Evolutionary conservation across 2,888 invertebrate species (phyloP), one percentile per base, ranked within the genome.

Genomic region (Periphyllus acericola): DNA sequence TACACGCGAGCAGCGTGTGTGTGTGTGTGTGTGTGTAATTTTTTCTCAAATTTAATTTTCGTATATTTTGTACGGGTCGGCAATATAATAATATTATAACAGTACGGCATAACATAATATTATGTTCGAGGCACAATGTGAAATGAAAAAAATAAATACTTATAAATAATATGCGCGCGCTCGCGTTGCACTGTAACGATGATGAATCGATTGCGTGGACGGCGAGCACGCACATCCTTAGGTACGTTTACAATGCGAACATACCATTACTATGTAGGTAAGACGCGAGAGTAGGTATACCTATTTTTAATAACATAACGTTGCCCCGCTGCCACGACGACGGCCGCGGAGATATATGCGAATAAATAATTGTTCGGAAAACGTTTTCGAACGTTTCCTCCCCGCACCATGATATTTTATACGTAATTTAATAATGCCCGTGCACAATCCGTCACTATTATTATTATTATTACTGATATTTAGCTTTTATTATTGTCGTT

Each of bases 171-270:
- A 46, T 14, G 40, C 55, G 55, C 78, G 78, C 5, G 55, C 14
- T 29, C 68, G 34, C 36, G 21, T 29, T 4, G 55, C 25, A 8
- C 11, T 25, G 14, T 55, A 68, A 76, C 76, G 84, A 76, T 84
- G 84, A 84, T 84, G 84, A 84, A 84, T 84, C 66, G 84, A 84
- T 84, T 76, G 84, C 46, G 76, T 46, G 68, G n/a, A 84, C 32
- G 46, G 76, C 46, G n/a, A 25, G 14, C 75, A 83, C 60, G 29
- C 60, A 75, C 40, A 60, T 25, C 21, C 40, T 17, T 46, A 52
- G 6, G 17, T 34, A 72, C 5, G 9, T n/a, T 46, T 46, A n/a
- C 2, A 46, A 75, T 75, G 46, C 3, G 40, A 25, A 25, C 9
- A 46, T 46, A 46, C 9, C 9, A 46, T 46, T 9, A 9, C 36